Percentiles rank a stretch among this genome's conserved stretches.
Conservation (phyloP, 2,888 invertebrate species). For the Cerastoderma edule region DNA sequence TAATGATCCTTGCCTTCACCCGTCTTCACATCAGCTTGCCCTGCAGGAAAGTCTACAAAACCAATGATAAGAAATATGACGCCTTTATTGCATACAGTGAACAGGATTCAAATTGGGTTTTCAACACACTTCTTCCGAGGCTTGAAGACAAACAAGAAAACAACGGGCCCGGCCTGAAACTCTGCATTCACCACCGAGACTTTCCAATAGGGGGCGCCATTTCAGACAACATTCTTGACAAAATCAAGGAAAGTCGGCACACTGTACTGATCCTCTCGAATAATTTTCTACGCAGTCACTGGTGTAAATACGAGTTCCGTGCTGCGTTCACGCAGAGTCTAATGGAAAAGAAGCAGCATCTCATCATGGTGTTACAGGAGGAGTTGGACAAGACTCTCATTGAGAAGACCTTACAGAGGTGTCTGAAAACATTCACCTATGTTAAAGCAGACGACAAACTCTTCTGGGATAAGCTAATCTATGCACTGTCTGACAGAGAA, state of each 20-base stretch:
- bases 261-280: constrained; percentile 95
- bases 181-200: constrained; percentile 70
- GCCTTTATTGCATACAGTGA: constrained; percentile 94
- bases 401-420: constrained; percentile 93
- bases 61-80: constrained; percentile 87
- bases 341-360: constrained; percentile 90
- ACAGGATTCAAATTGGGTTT: constrained; percentile 91
- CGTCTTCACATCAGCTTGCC: constrained; percentile 59
- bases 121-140: constrained; percentile 91
- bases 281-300: constrained; percentile 95
- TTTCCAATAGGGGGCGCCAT: constrained; percentile 84
- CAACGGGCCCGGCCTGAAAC: constrained; percentile 89
- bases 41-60: constrained; percentile 46
- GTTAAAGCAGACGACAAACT: constrained; percentile 94
- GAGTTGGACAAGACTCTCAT: constrained; percentile 92
- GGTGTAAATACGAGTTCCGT: constrained; percentile 95
- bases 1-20: constrained; percentile 67
- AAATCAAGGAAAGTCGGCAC: constrained; percentile 92
- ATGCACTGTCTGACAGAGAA: constrained; percentile 88
- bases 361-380: constrained; percentile 92
- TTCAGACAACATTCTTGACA: constrained; percentile 94
- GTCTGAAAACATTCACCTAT: constrained; percentile 93
- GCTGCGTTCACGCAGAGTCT: constrained; percentile 92
- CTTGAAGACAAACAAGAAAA: constrained; percentile 87
- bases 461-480: constrained; percentile 96